Evolutionary conservation across 2,797 vertebrate species (phyloP).

Genomic region (Dryobates pubescens): DNA sequence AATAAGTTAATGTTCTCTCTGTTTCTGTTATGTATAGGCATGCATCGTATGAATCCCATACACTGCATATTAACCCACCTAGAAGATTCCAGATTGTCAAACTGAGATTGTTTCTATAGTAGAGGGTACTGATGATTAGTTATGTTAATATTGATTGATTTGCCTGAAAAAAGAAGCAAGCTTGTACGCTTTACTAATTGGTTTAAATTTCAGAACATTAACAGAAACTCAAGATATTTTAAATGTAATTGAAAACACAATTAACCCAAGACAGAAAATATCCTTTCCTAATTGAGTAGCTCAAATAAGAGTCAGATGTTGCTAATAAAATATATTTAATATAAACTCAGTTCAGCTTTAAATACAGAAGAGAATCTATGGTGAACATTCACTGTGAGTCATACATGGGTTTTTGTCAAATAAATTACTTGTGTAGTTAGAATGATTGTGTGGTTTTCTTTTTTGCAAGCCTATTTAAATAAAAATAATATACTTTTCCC

Average conservation of each 20-base stretch:
- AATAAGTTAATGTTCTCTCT: not conserved
- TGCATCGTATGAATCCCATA: not conserved
- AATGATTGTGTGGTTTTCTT: slow-evolving; percentile 38
- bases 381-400: slow-evolving; percentile 37
- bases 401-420: slow-evolving; percentile 56
- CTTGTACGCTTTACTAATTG: slow-evolving; percentile 6
- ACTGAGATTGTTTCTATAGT: not conserved
- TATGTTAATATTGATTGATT: not conserved
- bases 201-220: slow-evolving; percentile 60
- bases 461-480: slow-evolving; percentile 9
- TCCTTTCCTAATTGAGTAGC: slow-evolving; percentile 47
- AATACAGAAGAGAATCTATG: slow-evolving; percentile 48
- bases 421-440: slow-evolving; percentile 41
- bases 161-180: slow-evolving; percentile 15
- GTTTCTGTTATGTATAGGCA: not conserved
- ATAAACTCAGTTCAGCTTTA: slow-evolving; percentile 54
- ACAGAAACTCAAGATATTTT: slow-evolving; percentile 28
- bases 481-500: not conserved
- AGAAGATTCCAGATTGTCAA: not conserved
- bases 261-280: slow-evolving; percentile 6
- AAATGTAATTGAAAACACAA: slow-evolving; percentile 38
- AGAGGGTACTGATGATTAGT: not conserved
- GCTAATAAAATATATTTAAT: slow-evolving; percentile 55
- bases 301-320: slow-evolving; percentile 31
- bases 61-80: not conserved